Percentiles rank a stretch among this genome's conserved stretches.
Conservation (phyloP, 2,888 invertebrate species). For the Acanthosepion pharaonis region DNA sequence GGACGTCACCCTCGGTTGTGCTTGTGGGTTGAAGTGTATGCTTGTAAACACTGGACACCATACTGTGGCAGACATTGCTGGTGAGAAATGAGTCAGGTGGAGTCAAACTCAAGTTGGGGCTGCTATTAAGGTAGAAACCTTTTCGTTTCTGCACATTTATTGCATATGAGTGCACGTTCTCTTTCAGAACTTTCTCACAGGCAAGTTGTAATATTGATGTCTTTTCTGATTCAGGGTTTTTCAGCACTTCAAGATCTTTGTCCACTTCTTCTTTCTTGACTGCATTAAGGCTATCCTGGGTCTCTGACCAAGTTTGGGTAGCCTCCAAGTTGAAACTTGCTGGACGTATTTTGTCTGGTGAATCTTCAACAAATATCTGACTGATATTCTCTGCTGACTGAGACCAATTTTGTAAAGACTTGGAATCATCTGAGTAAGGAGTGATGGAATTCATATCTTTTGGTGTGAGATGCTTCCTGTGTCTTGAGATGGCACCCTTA, state of each 20-base stretch:
- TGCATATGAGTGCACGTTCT: neutral
- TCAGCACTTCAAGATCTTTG: neutral
- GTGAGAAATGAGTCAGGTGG: slow-evolving; percentile 66
- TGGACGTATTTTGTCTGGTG: neutral
- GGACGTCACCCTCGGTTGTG: neutral
- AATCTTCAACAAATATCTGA: neutral
- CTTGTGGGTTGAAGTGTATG: slow-evolving; percentile 55
- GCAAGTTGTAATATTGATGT: neutral
- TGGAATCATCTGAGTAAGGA: neutral
- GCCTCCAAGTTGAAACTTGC: slow-evolving; percentile 37
- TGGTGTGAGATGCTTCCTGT: neutral
- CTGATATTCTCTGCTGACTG: slow-evolving; percentile 4
- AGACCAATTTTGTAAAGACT: neutral
- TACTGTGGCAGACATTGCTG: slow-evolving; percentile 67
- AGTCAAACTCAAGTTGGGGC: slow-evolving; percentile 50
- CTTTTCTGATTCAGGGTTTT: neutral
- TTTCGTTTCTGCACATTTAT: neutral
- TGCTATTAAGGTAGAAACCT: neutral
- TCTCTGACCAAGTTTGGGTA: neutral
- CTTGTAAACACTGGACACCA: slow-evolving; percentile 71
- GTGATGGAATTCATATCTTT: neutral
- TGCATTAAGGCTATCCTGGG: neutral
- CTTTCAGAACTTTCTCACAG: neutral
- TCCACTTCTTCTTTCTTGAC: neutral
- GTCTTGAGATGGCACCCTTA: neutral